A percentile compares a stretch with the other conserved stretches of the same genome.
These are phyloP conservation scores for Nesospiza acunhae DNA, from an alignment of 2,113 vertebrate genomes.

Conservation along the genomic window DNA sequence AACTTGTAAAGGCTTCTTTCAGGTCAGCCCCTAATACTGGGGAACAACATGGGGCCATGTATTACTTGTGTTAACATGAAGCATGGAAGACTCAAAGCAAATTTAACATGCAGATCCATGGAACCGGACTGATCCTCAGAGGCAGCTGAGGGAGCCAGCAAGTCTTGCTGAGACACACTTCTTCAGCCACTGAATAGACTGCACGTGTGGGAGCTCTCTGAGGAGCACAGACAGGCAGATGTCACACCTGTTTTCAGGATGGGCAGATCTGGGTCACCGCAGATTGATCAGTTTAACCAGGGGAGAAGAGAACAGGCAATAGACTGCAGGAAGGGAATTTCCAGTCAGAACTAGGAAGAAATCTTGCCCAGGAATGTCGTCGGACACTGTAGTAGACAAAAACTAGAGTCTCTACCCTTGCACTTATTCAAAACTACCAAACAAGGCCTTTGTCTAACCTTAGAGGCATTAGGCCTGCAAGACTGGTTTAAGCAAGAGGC, in stretches of 20 bases:
- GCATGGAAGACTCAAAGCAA: neutral
- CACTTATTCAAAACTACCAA: neutral
- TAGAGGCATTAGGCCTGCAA: neutral
- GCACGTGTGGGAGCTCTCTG: neutral
- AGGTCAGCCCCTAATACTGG: neutral
- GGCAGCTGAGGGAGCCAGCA: neutral
- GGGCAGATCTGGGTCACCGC: neutral
- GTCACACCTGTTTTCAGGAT: neutral
- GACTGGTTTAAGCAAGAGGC: neutral
- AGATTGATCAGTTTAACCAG: neutral
- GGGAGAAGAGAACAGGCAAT: neutral
- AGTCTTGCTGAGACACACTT: neutral
- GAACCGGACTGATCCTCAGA: neutral
- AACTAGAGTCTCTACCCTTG: neutral
- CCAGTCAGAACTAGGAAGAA: neutral
- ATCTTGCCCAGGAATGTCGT: neutral
- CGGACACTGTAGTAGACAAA: neutral
- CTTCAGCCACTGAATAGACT: neutral
- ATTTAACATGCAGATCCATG: neutral
- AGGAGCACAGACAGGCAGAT: neutral
- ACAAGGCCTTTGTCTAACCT: neutral
- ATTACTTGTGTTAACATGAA: neutral
- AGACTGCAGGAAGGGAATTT: neutral
- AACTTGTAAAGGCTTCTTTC: neutral
- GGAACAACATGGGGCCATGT: neutral